Base-by-base conservation (phyloP, 1,140 invertebrate species). In the Formica exsecta region DNA sequence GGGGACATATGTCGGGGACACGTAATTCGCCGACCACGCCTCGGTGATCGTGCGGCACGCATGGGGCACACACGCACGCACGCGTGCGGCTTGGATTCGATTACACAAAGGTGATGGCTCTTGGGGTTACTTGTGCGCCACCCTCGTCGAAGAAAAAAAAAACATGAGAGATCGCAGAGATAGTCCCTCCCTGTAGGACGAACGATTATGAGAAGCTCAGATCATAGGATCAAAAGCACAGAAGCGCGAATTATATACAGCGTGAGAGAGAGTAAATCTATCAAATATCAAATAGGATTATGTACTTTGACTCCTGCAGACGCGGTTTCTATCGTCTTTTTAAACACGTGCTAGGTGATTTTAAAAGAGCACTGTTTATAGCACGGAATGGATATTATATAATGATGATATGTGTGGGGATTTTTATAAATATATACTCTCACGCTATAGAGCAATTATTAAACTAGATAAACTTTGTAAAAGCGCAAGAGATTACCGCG, bases 1-100 rank as follows among this genome's bases (percentile, higher is more conserved):
- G 41, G 41, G 70, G 65, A 85, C 86, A 85, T 70, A 85, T 85
- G 74, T 86, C 88, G 79, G 80, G 68, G 86, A 89, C 86, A 88
- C 87, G 86, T 92, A 90, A 92, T 92, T 92, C 89, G 87, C 71
- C 80, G 85, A 71, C 81, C 87, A 92, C 89, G 92, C 92, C 88
- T 90, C 88, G 85, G 51, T 88, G 74, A 90, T 88, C 68, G 79
- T 76, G 44, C 54, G 22, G 79, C 79, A 86, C 85, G 90, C 87
- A 86, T 84, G 76, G 83, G 71, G 9, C 68, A 44, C 62, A 36
- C 48, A 25, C 22, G 48, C 62, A 29, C 29, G 59, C 71, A 59
- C 87, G 77, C 75, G 83, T 89, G 57, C 76, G 51, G 71, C 85
- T 75, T 51, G 84, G 66, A 86, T 89, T 89, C 65, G 84, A 83